Evolutionary conservation across 2,888 invertebrate genomes (phyloP), one percentile per base, ranked within the genome.

Genomic region (Oegoconia quadripuncta): DNA sequence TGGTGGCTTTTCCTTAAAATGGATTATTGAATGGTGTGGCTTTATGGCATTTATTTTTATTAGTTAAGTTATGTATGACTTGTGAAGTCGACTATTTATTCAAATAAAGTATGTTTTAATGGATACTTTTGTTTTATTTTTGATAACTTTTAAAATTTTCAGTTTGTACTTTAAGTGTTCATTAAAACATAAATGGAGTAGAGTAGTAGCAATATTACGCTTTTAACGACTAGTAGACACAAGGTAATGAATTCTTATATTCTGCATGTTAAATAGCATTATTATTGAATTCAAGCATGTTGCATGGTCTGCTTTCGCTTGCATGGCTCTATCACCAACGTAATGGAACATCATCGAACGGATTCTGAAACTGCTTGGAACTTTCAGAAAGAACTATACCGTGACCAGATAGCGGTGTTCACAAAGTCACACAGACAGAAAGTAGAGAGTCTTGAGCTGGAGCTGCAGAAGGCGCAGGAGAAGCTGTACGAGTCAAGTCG

Each of bases 331-430:
- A n/a, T n/a, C n/a, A n/a, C n/a, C n/a, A n/a, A n/a, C n/a, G n/a
- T n/a, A n/a, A n/a, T n/a, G n/a, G n/a, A n/a, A n/a, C 16, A 7
- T 18, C 9, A 30, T 28, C 25, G 17, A n/a, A n/a, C n/a, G n/a
- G n/a, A 27, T 13, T 20, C 20, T 30, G 16, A 30, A 17, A 9
- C 4, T 13, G 1, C n/a, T 9, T 20, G n/a, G 18, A 28, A 25
- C 48, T 79, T 87, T 52, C 80, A 90, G 90, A 87, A 90, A 63
- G 84, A 89, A 68, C 65, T 91, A 7, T 93, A 90, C 60, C 89
- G 90, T 46, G 91, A 91, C 52, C 91, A 92, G 64, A 86, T 92
- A 42, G 54, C 70, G 2, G 77, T 87, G 37, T 69, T 88, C 41
- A 83, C 86, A 28, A 79, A 79, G 34, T 87, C 87, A 39, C 87